Base-by-base conservation (phyloP, 1,140 invertebrate species). In the Schmidtea mediterranea region DNA sequence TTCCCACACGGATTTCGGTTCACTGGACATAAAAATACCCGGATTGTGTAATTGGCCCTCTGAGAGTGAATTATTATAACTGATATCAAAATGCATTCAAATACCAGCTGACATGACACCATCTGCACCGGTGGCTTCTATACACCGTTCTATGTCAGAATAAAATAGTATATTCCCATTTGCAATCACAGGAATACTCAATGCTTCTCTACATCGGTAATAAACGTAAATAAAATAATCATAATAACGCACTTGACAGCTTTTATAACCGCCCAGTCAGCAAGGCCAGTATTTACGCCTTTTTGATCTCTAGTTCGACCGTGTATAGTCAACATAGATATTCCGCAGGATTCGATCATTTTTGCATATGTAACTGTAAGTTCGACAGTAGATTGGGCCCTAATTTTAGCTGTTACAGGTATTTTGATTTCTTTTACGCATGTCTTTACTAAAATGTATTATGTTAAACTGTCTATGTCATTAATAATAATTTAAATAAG, bases 161-260 rank as follows among this genome's bases (percentile, higher is more conserved):
- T 83, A 62, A 56, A 77, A 81, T 61, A 94, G 80, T 53, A 97
- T 87, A 59, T 97, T 97, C 3, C 90, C 90, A 71, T 98, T 98
- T 5, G 87, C 84, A 60, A 95, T 76, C 51, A 97, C 79, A 19
- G 90, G 89, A 56, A 97, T 79, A 49, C 73, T 76, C 6, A 94
- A 74, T 49, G 74, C 74, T 53, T 83, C 71, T 56, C 82, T 86
- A 57, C 40, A 69, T n/a, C n/a, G n/a, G 71, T 51, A 55, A 48
- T 49, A 51, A 50, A 36, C 8, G 36, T 9, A 36, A 36, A 36
- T n/a, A 36, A 9, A 9, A n/a, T 9, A 36, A 8, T 36, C 8
- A n/a, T 9, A 32, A 37, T 19, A 6, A 49, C 55, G 62, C 67
- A 83, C 77, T 77, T 82, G 16, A 95, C 77, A 55, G 78, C 81